Percentiles rank a stretch among this genome's conserved stretches.
phyloP scores from a whole-genome alignment of 2,113 vertebrate genomes.

The Odobenus rosmarus region DNA sequence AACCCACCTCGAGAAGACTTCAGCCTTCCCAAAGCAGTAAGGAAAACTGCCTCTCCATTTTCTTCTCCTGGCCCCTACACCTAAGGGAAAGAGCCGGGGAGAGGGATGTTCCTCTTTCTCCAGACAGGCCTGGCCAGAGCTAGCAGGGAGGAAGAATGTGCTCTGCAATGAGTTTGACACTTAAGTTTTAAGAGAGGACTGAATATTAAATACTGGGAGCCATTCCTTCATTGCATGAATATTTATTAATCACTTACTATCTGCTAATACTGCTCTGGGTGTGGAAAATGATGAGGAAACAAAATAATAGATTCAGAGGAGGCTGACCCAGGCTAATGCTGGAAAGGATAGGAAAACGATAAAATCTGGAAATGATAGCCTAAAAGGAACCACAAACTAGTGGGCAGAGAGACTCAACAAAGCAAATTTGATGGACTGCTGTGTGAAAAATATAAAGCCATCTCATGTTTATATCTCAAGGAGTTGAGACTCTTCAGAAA shows the following conservation, averaged over 20 bases:
- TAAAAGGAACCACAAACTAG: not conserved
- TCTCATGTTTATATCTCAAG: not conserved
- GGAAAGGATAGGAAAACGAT: not conserved
- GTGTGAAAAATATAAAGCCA: not conserved
- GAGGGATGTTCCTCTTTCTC: not conserved
- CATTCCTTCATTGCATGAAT: not conserved
- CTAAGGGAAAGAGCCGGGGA: not conserved
- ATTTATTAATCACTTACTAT: not conserved
- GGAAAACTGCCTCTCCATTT: not conserved
- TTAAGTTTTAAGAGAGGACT: not conserved
- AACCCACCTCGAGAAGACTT: not conserved
- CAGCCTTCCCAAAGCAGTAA: not conserved
- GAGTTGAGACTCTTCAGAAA: not conserved
- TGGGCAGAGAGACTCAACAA: not conserved
- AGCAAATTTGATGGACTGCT: not conserved
- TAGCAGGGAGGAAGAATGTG: not conserved
- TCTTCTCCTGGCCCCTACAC: not conserved
- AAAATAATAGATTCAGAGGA: not conserved
- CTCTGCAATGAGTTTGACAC: not conserved
- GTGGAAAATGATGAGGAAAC: not conserved
- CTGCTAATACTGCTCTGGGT: not conserved
- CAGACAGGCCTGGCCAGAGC: not conserved
- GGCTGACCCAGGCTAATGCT: not conserved
- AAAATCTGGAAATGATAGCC: not conserved
- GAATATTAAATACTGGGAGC: not conserved